Conservation (phyloP, 2,888 invertebrate species). For the Caenorhabditis sp. region DNA sequence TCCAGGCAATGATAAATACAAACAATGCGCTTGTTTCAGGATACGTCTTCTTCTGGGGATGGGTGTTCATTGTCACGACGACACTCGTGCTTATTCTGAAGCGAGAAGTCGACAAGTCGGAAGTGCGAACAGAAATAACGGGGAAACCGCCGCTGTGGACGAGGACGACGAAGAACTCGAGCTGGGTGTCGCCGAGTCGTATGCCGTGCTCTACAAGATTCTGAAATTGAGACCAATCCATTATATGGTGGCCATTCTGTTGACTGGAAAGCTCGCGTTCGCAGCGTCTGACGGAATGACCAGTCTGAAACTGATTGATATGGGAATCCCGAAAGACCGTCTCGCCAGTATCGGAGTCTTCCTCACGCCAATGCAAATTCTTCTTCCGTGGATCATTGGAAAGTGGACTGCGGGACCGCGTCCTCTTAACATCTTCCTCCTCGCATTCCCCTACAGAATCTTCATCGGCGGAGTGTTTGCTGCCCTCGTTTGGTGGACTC, state of each 20-base stretch:
- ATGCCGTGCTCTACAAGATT: conserved; percentile 88
- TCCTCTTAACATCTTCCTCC: conserved; percentile 90
- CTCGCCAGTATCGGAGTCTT: conserved; percentile 93
- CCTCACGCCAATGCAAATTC: conserved; percentile 92
- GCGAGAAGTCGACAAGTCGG: conserved; percentile 84
- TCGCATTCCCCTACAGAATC: conserved; percentile 89
- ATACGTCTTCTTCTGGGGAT: conserved; percentile 95
- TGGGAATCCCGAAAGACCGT: conserved; percentile 95
- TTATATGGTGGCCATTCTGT: conserved; percentile 86
- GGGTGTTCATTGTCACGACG: conserved; percentile 91
- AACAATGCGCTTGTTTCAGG: conserved; percentile 81
- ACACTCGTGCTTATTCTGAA: conserved; percentile 92
- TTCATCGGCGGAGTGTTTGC: conserved; percentile 89
- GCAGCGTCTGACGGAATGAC: conserved; percentile 96
- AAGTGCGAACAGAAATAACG: too few species aligned
- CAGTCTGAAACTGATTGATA: conserved; percentile 93
- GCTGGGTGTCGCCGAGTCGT: conserved; percentile 84
- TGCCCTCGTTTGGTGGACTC: conserved; percentile 89
- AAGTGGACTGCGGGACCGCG: conserved; percentile 89
- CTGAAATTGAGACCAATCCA: conserved; percentile 88
- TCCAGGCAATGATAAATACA: background rate
- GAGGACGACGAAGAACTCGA: conserved; percentile 81
- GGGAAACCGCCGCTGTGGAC: conserved; percentile 13
- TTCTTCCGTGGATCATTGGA: conserved; percentile 90
- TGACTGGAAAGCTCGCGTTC: conserved; percentile 96